These are phyloP conservation scores for Labeo calbasu DNA, from an alignment of 2,797 vertebrate genomes.

Conservation along the genomic window DNA sequence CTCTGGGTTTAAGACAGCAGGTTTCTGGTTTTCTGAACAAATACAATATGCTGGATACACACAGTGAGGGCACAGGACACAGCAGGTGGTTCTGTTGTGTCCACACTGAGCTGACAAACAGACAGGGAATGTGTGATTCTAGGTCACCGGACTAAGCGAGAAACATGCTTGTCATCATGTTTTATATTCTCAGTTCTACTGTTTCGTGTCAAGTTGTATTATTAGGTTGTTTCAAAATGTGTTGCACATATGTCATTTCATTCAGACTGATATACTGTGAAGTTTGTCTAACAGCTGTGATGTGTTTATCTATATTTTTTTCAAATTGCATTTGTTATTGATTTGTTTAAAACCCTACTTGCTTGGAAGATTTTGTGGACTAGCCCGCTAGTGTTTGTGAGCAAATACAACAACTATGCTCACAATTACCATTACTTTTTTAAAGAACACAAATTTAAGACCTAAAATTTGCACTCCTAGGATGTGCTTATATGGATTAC, in stretches of 20 bases:
- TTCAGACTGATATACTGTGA: constrained; percentile 54
- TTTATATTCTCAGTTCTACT: background rate
- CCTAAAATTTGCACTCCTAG: background rate
- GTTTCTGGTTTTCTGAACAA: constrained; percentile 67
- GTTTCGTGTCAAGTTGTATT: constrained; percentile 10
- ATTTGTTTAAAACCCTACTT: background rate
- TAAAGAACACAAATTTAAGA: background rate
- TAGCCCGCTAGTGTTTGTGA: background rate
- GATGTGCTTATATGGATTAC: background rate
- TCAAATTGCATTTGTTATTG: background rate
- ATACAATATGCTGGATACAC: constrained; percentile 62
- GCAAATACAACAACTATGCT: background rate
- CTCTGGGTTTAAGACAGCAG: constrained; percentile 53
- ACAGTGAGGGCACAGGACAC: constrained; percentile 14
- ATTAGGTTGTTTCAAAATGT: constrained; percentile 2
- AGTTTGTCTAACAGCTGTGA: constrained; percentile 28
- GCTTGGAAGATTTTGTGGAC: background rate
- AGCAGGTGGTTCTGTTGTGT: constrained; percentile 16
- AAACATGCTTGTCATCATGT: background rate
- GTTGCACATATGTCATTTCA: constrained; percentile 16
- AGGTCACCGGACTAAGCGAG: background rate
- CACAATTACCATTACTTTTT: background rate
- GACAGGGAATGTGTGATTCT: constrained; percentile 36
- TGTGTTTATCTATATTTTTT: constrained; percentile 12
- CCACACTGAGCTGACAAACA: constrained; percentile 3